Conservation (phyloP, 2,888 invertebrate genomes). For the Isotomurus palustris region DNA sequence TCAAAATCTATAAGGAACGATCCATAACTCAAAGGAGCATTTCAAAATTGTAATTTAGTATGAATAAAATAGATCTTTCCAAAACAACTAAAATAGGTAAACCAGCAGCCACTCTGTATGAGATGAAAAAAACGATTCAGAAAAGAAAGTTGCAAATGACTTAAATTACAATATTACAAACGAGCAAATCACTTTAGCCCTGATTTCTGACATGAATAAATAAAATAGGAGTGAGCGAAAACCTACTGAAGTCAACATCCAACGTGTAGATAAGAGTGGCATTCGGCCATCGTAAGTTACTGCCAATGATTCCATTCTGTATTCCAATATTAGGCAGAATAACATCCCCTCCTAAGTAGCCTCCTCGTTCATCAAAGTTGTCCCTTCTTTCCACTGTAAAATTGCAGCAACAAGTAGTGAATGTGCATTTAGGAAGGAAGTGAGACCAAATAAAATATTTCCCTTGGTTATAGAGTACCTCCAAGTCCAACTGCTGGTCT, state of each 20-base stretch:
- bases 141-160: no score
- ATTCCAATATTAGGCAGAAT: constrained; percentile 17
- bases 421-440: no score
- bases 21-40: no score
- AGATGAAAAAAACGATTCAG: no score
- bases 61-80: background rate
- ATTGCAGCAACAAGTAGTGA: no score
- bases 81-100: background rate
- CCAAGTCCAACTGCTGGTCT: no score
- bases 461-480: no score
- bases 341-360: constrained; percentile 34
- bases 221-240: background rate
- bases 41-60: no score
- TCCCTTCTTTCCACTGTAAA: constrained; percentile 14
- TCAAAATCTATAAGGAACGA: no score
- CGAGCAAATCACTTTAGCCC: background rate
- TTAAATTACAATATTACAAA: no score
- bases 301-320: constrained; percentile 16
- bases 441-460: no score
- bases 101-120: no score
- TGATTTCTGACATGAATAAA: background rate
- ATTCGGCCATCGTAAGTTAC: constrained; percentile 23
- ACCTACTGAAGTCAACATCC: constrained; percentile 21
- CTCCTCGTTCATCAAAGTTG: constrained; percentile 28
- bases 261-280: constrained; percentile 18